Evolutionary conservation across 2,797 vertebrate species (phyloP).

Genomic region (Sebastiscus albofasciatus): DNA sequence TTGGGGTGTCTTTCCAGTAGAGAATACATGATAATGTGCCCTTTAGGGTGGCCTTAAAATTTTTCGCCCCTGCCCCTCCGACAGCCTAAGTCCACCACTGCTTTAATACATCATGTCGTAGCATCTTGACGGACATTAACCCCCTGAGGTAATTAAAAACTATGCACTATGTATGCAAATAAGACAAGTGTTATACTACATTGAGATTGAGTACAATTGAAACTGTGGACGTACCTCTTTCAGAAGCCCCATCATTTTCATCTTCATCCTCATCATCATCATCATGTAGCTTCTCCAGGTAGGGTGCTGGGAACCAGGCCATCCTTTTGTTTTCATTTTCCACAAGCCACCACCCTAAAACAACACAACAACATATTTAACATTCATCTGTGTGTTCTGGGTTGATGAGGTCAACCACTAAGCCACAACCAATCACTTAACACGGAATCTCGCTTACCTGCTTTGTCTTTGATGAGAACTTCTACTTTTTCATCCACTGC

Average conservation of each 20-base stretch:
- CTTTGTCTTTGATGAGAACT: slow-evolving; percentile 90
- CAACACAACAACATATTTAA: background rate
- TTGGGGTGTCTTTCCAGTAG: accelerated
- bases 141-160: background rate
- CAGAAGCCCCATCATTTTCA: slow-evolving; percentile 19
- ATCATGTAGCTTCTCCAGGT: slow-evolving; percentile 80
- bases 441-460: slow-evolving; percentile 76
- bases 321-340: slow-evolving; percentile 86
- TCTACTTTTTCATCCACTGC: slow-evolving; percentile 82
- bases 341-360: slow-evolving; percentile 95
- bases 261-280: slow-evolving; percentile 39
- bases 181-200: background rate
- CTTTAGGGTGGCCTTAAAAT: too few relatives aligned
- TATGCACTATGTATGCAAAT: background rate
- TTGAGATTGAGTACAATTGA: background rate
- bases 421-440: too few relatives aligned
- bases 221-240: slow-evolving; percentile 41
- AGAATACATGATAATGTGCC: too few relatives aligned
- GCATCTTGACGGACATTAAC: background rate
- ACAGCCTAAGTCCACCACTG: too few relatives aligned
- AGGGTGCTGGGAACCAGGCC: slow-evolving; percentile 95
- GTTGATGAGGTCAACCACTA: background rate
- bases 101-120: too few relatives aligned
- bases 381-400: background rate
- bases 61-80: too few relatives aligned